Evolutionary conservation across 2,113 vertebrate genomes (phyloP).

Genomic region (Mobula birostris): DNA sequence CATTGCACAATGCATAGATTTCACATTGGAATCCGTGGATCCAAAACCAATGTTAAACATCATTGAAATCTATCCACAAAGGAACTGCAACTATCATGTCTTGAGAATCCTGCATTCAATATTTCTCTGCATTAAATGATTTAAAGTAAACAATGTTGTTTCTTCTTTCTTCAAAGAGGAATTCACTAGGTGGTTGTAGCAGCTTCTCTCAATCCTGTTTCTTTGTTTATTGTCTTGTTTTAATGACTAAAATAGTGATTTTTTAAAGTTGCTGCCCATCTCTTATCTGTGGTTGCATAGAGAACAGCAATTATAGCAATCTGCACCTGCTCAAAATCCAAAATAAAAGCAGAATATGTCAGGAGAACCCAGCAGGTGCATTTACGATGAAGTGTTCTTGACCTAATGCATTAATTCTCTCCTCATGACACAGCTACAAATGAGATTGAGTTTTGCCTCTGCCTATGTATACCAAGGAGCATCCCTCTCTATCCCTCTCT

Average conservation of each 20-base stretch:
- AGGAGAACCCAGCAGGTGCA: too few relatives aligned
- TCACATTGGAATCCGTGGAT: background rate
- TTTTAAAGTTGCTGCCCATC: background rate
- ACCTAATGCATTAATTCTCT: too few relatives aligned
- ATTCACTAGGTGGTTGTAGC: background rate
- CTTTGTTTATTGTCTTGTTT: background rate
- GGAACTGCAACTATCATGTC: background rate
- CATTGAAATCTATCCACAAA: background rate
- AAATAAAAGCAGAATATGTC: too few relatives aligned
- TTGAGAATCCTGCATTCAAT: background rate
- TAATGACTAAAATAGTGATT: background rate
- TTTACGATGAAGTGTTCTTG: too few relatives aligned
- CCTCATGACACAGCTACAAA: too few relatives aligned
- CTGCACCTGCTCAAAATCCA: too few relatives aligned
- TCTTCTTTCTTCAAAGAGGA: background rate
- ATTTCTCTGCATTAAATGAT: slow-evolving; percentile 6
- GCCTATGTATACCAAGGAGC: background rate
- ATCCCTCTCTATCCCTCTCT: background rate
- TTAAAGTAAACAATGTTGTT: background rate
- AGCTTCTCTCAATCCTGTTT: background rate
- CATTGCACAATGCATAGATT: background rate
- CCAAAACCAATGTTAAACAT: background rate
- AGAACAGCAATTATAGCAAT: background rate
- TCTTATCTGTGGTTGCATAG: background rate
- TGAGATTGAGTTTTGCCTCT: background rate